Base-by-base conservation (phyloP, 2,888 invertebrate genomes). In the Himalopsyche anomala region DNA sequence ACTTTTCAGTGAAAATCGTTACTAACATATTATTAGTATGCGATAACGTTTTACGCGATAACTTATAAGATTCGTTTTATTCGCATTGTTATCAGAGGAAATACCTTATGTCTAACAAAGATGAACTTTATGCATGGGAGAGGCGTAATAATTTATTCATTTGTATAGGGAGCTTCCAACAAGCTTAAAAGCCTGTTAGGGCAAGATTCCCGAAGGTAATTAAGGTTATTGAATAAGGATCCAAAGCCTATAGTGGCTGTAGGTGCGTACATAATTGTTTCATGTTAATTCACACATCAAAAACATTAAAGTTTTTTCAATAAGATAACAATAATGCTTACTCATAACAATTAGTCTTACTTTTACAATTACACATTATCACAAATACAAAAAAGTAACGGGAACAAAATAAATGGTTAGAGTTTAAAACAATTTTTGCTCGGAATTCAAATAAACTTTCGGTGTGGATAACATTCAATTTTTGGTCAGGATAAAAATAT, bases 201-300 rank as follows among this genome's bases (percentile, higher is more conserved):
- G 62, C 62, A 62, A 62, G 62, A 62, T 62, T 62, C 62, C 62
- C 62, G 62, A 62, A 62, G 62, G 62, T 62, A 62, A 62, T 62
- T 62, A 62, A 62, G 62, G 62, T 62, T 62, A 62, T 62, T 62
- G 62, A 62, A 62, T 62, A 19, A 62, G 62, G 62, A 62, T 62
- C 28, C 19, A 62, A 62, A 62, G 62, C 62, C 28, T 28, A 62
- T 19, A n/a, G 28, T 62, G 62, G 62, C 19, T 62, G 28, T 62
- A 62, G n/a, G 62, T 62, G 28, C 11, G 62, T 19, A 62, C 62
- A 6, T 62, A 62, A 62, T 28, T 62, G 62, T 62, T 62, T 62
- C 28, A 28, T 62, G 62, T 62, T 19, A 62, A 62, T 62, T 62
- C 62, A 19, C 62, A 19, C n/a, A 62, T 62, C 19, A 4, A 51